A percentile compares a stretch with the other conserved stretches of the same genome.
phyloP scores from a whole-genome alignment of 1,140 invertebrate species.

The Micrasema minimum region DNA sequence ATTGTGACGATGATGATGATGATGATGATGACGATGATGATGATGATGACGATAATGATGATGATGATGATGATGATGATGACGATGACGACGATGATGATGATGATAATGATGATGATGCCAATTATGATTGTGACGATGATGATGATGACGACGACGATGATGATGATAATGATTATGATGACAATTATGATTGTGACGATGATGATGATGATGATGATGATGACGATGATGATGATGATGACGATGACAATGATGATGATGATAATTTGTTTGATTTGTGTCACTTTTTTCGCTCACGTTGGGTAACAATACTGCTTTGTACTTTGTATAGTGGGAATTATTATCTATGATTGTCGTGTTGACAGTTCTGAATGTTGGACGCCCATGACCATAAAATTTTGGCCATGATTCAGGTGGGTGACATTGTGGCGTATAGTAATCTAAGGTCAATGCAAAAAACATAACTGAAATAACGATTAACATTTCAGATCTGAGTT shows the following conservation, averaged over 20 bases:
- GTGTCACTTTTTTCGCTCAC: too few relatives aligned
- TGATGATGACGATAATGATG: slow-evolving; percentile 5
- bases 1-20: background rate
- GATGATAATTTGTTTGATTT: too few relatives aligned
- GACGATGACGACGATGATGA: slow-evolving; percentile 3
- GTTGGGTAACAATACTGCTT: too few relatives aligned
- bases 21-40: slow-evolving; percentile 1
- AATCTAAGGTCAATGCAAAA: too few relatives aligned
- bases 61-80: slow-evolving; percentile 9
- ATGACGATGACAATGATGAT: background rate
- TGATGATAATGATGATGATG: slow-evolving; percentile 1
- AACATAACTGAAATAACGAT: too few relatives aligned
- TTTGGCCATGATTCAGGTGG: too few relatives aligned
- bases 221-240: background rate
- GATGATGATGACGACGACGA: background rate
- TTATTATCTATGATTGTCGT: too few relatives aligned
- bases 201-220: background rate
- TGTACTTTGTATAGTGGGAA: too few relatives aligned
- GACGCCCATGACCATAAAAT: too few relatives aligned
- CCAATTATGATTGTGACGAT: background rate
- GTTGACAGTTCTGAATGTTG: too few relatives aligned
- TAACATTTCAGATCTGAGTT: too few relatives aligned
- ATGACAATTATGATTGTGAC: background rate
- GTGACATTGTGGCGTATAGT: too few relatives aligned
- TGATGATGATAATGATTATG: slow-evolving; percentile 5